Evolutionary conservation across 2,113 vertebrate genomes (phyloP).

Genomic region (Pristiophorus japonicus): DNA sequence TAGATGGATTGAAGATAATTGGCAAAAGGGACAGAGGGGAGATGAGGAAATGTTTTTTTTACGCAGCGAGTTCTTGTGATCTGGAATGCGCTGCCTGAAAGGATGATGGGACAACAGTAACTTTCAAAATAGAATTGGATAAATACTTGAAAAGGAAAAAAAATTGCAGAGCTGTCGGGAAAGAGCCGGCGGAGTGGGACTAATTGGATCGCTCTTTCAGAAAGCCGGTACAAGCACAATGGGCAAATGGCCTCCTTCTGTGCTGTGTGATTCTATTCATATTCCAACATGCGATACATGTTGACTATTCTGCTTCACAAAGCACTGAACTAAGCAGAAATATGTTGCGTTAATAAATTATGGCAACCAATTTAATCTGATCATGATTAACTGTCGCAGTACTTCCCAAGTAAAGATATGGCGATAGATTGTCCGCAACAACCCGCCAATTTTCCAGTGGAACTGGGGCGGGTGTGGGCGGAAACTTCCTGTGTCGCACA

Average conservation of each 20-base stretch:
- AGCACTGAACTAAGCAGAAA: neutral
- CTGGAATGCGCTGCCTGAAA: neutral
- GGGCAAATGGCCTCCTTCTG: neutral
- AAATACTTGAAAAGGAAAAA: neutral
- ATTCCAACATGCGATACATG: neutral
- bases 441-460: neutral
- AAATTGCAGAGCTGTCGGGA: neutral
- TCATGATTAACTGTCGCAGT: neutral
- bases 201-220: neutral
- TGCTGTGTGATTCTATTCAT: neutral
- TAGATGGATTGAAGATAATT: neutral
- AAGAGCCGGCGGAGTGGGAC: neutral
- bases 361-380: neutral
- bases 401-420: neutral
- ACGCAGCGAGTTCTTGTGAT: neutral
- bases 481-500: neutral
- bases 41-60: neutral
- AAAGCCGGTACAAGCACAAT: neutral
- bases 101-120: neutral
- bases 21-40: neutral
- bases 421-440: neutral
- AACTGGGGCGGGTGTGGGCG: neutral
- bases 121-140: neutral
- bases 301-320: neutral
- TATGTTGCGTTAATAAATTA: neutral